Percentiles rank a stretch among this genome's conserved stretches.
phyloP scores from a whole-genome alignment of 1,140 invertebrate species.

The Chelonus insularis region DNA sequence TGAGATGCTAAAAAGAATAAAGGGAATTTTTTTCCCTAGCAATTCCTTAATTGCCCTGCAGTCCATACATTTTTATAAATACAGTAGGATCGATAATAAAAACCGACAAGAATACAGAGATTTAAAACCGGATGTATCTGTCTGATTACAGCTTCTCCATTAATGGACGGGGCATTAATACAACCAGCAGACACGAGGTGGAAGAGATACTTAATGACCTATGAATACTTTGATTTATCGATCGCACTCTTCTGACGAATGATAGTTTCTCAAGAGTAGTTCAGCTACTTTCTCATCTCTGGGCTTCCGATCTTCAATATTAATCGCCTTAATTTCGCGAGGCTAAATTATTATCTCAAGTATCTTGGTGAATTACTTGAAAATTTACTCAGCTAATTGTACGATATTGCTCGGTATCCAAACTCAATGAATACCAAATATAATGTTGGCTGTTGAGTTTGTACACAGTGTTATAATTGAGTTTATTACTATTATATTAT shows the following conservation, averaged over 20 bases:
- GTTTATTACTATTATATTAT: too few relatives aligned
- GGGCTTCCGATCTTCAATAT: not conserved
- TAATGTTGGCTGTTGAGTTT: too few relatives aligned
- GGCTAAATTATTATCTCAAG: not conserved
- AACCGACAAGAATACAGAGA: not conserved
- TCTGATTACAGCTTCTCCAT: constrained; percentile 34
- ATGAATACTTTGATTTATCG: constrained; percentile 1
- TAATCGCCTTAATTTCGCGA: not conserved
- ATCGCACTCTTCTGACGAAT: not conserved
- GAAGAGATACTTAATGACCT: not conserved
- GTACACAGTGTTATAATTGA: too few relatives aligned
- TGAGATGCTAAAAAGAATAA: too few relatives aligned
- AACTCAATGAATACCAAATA: too few relatives aligned
- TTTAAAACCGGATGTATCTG: constrained; percentile 31
- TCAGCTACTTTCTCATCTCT: not conserved
- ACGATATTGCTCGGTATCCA: too few relatives aligned
- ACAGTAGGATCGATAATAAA: too few relatives aligned
- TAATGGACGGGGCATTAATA: constrained; percentile 34
- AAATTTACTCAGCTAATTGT: not conserved
- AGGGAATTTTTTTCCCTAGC: too few relatives aligned
- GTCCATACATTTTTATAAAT: too few relatives aligned
- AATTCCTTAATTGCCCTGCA: too few relatives aligned
- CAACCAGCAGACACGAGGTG: not conserved
- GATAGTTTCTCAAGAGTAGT: not conserved
- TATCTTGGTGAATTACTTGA: not conserved